These are phyloP conservation scores for Picathartes gymnocephalus DNA, from an alignment of 2,113 vertebrate species.

Conservation along the genomic window DNA sequence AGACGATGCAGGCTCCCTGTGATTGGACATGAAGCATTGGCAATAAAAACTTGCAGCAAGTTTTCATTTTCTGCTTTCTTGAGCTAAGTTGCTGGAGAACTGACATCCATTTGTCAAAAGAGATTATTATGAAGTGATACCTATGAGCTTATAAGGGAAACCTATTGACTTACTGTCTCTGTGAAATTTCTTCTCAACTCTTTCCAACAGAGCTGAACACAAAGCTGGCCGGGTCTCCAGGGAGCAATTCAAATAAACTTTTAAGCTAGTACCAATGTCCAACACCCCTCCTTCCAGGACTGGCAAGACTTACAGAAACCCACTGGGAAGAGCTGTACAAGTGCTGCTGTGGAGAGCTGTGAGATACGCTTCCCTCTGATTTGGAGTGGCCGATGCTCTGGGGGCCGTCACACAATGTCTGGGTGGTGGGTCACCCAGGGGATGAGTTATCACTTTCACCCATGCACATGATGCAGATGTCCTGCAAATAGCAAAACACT, in stretches of 20 bases:
- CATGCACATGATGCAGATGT: neutral
- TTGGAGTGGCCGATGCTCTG: fast-evolving
- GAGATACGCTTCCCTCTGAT: neutral
- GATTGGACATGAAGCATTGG: neutral
- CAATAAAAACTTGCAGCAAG: slow-evolving; percentile 24
- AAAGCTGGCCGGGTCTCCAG: neutral
- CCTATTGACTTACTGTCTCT: slow-evolving; percentile 27
- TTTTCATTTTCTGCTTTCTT: slow-evolving; percentile 50
- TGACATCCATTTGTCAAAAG: slow-evolving; percentile 37
- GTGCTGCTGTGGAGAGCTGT: neutral
- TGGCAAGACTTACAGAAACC: neutral
- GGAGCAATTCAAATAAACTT: slow-evolving; percentile 38
- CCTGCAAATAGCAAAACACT: neutral
- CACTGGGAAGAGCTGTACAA: neutral
- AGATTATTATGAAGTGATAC: neutral
- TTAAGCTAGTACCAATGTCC: neutral
- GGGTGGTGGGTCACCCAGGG: neutral
- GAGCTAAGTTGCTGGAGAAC: slow-evolving; percentile 26
- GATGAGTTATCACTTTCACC: neutral
- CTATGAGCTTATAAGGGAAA: neutral
- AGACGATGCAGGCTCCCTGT: neutral
- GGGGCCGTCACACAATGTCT: too few species aligned
- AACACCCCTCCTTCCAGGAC: neutral
- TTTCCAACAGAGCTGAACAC: neutral
- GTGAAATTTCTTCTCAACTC: slow-evolving; percentile 21